Evolutionary conservation across 2,888 invertebrate genomes (phyloP).

Genomic region (Siphlonurus alternatus): DNA sequence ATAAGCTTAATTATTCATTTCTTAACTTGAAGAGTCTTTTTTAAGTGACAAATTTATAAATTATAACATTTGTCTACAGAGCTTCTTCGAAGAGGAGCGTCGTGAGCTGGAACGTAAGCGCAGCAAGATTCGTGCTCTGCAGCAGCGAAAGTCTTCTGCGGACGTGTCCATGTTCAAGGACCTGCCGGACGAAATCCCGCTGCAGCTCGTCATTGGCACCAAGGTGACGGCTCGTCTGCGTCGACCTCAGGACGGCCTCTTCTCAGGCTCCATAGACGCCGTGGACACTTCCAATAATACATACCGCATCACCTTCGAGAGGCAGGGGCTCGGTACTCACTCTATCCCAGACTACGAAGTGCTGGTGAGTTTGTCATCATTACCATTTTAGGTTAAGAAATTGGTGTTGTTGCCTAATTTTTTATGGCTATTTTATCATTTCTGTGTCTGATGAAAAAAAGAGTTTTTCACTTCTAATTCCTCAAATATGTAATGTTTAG

Average conservation of each 20-base stretch:
- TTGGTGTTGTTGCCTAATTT: neutral
- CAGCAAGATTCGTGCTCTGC: slow-evolving; percentile 78
- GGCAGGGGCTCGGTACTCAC: slow-evolving; percentile 82
- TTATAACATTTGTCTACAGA: slow-evolving; percentile 22
- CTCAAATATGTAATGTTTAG: neutral
- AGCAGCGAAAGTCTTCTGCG: slow-evolving; percentile 71
- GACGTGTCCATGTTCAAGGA: slow-evolving; percentile 67
- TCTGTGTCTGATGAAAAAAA: neutral
- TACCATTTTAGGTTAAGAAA: neutral
- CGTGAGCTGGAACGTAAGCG: slow-evolving; percentile 77
- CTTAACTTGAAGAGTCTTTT: neutral
- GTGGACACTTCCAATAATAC: slow-evolving; percentile 89
- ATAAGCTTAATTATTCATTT: slow-evolving; percentile 2
- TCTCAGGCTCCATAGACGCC: slow-evolving; percentile 86
- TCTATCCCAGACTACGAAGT: slow-evolving; percentile 96
- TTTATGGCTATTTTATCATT: neutral
- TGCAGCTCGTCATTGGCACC: slow-evolving; percentile 87
- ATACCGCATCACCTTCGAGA: slow-evolving; percentile 88
- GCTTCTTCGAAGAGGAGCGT: slow-evolving; percentile 92
- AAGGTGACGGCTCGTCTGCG: slow-evolving; percentile 82
- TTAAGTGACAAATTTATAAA: neutral
- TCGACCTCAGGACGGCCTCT: slow-evolving; percentile 88
- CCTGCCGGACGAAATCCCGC: slow-evolving; percentile 83
- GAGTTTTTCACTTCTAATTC: neutral
- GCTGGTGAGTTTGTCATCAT: slow-evolving; percentile 35